Conservation (phyloP, 1,140 invertebrate genomes). For the Dysdera silvatica region DNA sequence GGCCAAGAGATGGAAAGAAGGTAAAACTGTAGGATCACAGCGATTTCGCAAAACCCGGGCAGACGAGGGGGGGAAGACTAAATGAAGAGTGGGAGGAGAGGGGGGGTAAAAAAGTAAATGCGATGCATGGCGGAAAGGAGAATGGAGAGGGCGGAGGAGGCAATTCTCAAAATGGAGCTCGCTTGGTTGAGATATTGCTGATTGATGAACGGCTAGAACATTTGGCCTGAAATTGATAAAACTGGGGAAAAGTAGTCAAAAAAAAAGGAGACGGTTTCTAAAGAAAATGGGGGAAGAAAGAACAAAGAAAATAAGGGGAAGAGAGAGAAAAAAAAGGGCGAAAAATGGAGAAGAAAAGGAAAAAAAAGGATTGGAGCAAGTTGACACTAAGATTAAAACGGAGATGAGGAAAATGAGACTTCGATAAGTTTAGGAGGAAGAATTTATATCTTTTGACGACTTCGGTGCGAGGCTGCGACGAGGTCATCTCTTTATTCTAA, state of each 20-base stretch:
- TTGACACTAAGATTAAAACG: conserved; percentile 28
- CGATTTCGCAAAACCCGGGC: conserved; percentile 17
- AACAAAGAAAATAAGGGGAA: not conserved
- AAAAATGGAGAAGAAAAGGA: not conserved
- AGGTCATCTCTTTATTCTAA: too few relatives aligned
- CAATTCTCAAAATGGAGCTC: conserved; percentile 20
- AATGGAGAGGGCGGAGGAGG: not conserved
- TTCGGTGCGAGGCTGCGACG: too few relatives aligned
- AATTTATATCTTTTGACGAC: conserved; percentile 25
- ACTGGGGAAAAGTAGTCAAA: conserved; percentile 24
- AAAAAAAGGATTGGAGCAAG: conserved; percentile 21
- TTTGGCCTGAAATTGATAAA: conserved; percentile 27
- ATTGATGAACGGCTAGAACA: conserved; percentile 29
- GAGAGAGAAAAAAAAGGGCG: conserved; percentile 6
- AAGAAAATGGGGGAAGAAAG: not conserved
- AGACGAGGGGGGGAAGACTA: not conserved
- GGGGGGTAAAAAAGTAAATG: not conserved
- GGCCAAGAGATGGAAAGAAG: too few relatives aligned
- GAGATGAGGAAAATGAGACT: conserved; percentile 17
- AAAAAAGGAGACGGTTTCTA: not conserved
- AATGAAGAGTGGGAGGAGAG: conserved; percentile 20
- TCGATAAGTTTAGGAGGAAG: conserved; percentile 14
- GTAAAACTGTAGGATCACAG: too few relatives aligned
- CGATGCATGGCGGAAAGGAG: not conserved
- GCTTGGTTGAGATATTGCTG: conserved; percentile 28